Percentiles rank a stretch among this genome's conserved stretches.
Conservation (phyloP, 1,140 invertebrate species). For the Panagrolaimus sp. region DNA sequence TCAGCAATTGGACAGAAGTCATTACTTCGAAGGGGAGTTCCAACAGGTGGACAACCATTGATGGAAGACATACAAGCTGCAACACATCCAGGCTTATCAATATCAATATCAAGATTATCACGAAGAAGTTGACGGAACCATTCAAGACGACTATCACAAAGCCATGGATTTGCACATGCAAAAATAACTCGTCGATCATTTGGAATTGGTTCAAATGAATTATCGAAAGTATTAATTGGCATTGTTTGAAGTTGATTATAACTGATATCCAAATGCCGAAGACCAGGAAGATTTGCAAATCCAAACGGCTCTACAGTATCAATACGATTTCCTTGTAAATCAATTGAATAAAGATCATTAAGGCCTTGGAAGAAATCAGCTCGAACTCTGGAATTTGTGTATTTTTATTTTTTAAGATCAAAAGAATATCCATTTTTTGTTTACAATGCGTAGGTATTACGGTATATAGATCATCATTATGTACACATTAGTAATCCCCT, state of each 20-base stretch:
- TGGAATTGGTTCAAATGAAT: conserved; percentile 50
- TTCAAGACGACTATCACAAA: conserved; percentile 53
- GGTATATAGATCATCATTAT: too few relatives aligned
- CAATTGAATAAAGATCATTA: conserved; percentile 56
- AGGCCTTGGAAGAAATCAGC: conserved; percentile 57
- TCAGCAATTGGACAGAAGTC: conserved; percentile 46
- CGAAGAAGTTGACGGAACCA: conserved; percentile 57
- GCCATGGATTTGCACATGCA: conserved; percentile 58
- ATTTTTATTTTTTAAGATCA: not conserved
- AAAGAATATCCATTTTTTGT: conserved; percentile 10
- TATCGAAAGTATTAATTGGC: conserved; percentile 51
- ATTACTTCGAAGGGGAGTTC: conserved; percentile 49
- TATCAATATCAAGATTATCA: conserved; percentile 59
- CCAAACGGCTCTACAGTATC: conserved; percentile 51
- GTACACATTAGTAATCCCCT: too few relatives aligned
- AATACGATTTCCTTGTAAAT: conserved; percentile 57
- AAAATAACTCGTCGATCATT: conserved; percentile 59
- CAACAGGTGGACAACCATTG: conserved; percentile 53
- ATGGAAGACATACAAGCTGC: conserved; percentile 42
- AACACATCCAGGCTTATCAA: conserved; percentile 58
- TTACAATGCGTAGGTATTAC: not conserved
- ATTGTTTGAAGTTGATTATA: conserved; percentile 59
- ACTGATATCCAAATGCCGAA: conserved; percentile 58
- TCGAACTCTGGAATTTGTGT: conserved; percentile 41
- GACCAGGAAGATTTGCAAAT: conserved; percentile 56